Conservation (phyloP, 1,140 invertebrate genomes). For the Spodoptera litura region DNA sequence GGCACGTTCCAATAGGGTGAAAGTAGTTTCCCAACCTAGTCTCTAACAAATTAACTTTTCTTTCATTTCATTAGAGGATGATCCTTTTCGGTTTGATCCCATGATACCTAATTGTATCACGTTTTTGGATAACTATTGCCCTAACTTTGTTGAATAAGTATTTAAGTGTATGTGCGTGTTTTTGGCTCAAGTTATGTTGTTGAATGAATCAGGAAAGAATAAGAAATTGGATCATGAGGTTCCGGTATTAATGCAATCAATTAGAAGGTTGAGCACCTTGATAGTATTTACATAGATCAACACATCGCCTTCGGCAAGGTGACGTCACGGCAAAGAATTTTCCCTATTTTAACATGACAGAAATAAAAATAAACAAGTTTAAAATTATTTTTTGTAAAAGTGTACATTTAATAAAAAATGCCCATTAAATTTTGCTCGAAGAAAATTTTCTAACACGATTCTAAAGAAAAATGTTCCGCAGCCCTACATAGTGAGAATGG, state of each 20-base stretch:
- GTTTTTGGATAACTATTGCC: background rate
- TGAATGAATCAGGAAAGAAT: no score
- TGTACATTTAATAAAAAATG: background rate
- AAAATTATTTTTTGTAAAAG: no score
- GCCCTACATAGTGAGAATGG: slow-evolving; percentile 39
- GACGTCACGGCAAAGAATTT: no score
- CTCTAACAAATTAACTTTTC: slow-evolving; percentile 27
- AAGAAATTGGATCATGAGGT: no score
- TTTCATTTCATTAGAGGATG: slow-evolving; percentile 12
- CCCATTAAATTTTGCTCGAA: background rate
- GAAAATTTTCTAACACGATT: background rate
- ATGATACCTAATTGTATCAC: slow-evolving; percentile 2
- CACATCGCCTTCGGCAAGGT: no score
- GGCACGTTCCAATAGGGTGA: slow-evolving; percentile 10
- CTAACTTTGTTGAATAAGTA: background rate
- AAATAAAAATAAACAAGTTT: no score
- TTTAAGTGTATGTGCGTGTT: background rate
- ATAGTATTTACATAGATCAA: no score
- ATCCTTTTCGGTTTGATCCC: slow-evolving; percentile 11
- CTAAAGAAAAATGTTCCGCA: slow-evolving; percentile 8
- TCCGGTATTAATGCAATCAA: no score
- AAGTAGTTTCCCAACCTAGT: slow-evolving; percentile 4
- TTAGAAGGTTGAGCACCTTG: no score
- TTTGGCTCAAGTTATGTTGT: background rate
- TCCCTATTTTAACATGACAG: no score